A percentile compares a stretch with the other conserved stretches of the same genome.
Evolutionary conservation across 1,140 invertebrate species (phyloP).

Genomic region (Drosophila orena): DNA sequence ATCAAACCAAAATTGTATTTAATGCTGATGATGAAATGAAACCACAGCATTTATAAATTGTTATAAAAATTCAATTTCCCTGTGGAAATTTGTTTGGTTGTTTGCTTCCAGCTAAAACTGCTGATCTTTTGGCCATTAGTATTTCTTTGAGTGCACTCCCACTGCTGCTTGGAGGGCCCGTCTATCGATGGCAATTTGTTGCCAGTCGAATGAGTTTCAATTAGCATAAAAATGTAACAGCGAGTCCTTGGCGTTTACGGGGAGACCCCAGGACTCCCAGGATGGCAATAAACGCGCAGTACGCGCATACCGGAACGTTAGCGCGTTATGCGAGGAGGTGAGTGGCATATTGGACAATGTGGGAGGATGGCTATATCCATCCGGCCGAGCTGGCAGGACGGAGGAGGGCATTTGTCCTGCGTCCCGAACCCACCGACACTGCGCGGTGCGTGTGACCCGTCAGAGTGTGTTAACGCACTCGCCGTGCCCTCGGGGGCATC

Average conservation of each 20-base stretch:
- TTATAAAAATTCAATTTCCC: background rate
- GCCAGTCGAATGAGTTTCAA: constrained; percentile 76
- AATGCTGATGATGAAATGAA: no score
- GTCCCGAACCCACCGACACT: background rate
- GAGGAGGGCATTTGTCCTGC: constrained; percentile 13
- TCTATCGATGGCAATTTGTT: constrained; percentile 65
- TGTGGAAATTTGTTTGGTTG: no score
- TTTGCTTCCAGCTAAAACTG: no score
- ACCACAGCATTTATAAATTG: background rate
- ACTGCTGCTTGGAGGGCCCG: constrained; percentile 10
- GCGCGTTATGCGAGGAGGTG: background rate
- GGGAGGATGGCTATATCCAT: background rate
- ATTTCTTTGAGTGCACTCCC: constrained; percentile 1
- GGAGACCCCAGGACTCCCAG: constrained; percentile 45
- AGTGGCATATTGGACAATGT: background rate
- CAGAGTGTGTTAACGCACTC: constrained; percentile 53
- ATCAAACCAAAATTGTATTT: background rate
- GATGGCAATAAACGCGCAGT: constrained; percentile 55
- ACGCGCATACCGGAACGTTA: constrained; percentile 10
- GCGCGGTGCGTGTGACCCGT: constrained; percentile 26
- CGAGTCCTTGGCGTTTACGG: constrained; percentile 35
- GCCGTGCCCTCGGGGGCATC: constrained; percentile 45
- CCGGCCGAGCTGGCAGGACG: no score
- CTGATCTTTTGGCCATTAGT: background rate
- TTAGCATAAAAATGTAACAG: constrained; percentile 79